Base-by-base conservation (phyloP, 92 coral and sea anemone species). In the Siderastrea siderea region DNA sequence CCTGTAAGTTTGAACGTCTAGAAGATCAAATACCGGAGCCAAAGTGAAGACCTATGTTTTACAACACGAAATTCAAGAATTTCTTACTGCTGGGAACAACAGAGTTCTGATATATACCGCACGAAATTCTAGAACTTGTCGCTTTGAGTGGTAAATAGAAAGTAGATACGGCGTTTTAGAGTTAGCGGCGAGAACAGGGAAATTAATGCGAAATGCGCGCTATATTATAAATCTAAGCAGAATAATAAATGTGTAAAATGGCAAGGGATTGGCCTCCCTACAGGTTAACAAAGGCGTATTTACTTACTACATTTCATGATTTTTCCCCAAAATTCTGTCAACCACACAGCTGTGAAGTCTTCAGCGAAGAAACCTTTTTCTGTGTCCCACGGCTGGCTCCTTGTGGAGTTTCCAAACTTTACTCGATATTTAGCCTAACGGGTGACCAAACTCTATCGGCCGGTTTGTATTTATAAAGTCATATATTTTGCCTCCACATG, bases 401-500 rank as follows among this genome's bases (percentile, higher is more conserved):
- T 47, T 19, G 45, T 14, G 80, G 9, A 73, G 79, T 84, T 74
- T 50, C 66, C 50, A 13, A 73, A 51, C 14, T 38, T 63, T 53
- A 11, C 43, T 54, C 74, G n/a, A 73, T 15, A 26, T 15, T 73
- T n/a, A 50, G 50, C 47, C 71, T 74, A 61, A 52, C 80, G n/a
- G 80, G 80, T 84, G 48, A 74, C 81, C 81, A 84, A 59, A 49
- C 69, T 51, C 73, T 84, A 55, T 61, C 80, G 17, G 46, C 67
- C 63, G 48, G 78, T 19, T 58, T 17, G 80, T 84, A 84, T 74
- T 84, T 84, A 62, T 74, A 74, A 83, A 84, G 74, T 73, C 87
- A 74, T 84, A 63, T 62, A 84, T 74, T 84, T 84, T 54, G 67
- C 63, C 7, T 84, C 87, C 87, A 84, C 87, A 84, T 84, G 87